A percentile compares a stretch with the other conserved stretches of the same genome.
Evolutionary conservation across 2,888 invertebrate species (phyloP).

Genomic region (Ophioninae sp.): DNA sequence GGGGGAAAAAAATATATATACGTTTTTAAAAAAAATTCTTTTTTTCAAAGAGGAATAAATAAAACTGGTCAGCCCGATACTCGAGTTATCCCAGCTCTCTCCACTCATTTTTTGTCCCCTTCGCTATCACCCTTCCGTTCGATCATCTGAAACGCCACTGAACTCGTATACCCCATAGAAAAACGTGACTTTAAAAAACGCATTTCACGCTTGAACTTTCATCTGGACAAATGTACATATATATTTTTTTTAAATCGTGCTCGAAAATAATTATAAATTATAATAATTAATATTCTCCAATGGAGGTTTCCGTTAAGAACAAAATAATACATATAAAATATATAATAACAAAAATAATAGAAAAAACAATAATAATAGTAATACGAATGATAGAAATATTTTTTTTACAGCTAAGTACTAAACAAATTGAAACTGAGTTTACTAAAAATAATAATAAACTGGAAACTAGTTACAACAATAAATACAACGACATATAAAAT

Average conservation of each 20-base stretch:
- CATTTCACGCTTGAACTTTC: slow-evolving; percentile 56
- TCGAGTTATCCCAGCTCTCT: background rate
- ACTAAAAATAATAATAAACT: too few relatives aligned
- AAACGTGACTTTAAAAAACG: slow-evolving; percentile 21
- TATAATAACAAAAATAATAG: too few relatives aligned
- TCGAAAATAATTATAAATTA: background rate
- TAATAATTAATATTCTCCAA: too few relatives aligned
- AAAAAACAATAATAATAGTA: too few relatives aligned
- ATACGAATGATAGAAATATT: too few relatives aligned
- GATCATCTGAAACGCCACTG: slow-evolving; percentile 50
- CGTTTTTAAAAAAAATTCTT: background rate
- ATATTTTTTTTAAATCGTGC: background rate
- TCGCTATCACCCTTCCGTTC: slow-evolving; percentile 26
- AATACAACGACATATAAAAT: too few relatives aligned
- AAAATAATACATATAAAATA: too few relatives aligned
- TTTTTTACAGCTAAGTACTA: too few relatives aligned
- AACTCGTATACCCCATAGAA: slow-evolving; percentile 41
- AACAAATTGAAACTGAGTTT: too few relatives aligned
- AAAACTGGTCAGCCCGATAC: slow-evolving; percentile 26
- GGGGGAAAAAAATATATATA: slow-evolving; percentile 18
- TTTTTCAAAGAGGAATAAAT: slow-evolving; percentile 14
- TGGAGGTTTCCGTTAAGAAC: too few relatives aligned
- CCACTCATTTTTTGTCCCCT: background rate
- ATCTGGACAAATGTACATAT: slow-evolving; percentile 9
- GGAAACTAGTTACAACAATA: too few relatives aligned